phyloP scores from a whole-genome alignment of 2,888 invertebrate species.

The Ectropis crepuscularia region DNA sequence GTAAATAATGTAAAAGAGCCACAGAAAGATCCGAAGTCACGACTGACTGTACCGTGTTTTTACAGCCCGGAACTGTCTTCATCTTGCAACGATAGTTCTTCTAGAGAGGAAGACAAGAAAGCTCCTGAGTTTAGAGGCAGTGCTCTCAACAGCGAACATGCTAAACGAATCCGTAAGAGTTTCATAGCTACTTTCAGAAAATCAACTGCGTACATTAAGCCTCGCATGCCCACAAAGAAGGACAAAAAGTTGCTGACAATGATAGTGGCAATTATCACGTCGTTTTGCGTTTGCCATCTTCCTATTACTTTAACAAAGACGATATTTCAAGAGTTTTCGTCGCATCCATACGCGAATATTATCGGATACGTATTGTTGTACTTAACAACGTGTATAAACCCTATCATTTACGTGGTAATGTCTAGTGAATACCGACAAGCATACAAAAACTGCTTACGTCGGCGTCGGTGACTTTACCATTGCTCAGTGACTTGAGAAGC shows the following conservation, averaged over 20 bases:
- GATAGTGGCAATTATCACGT: conserved; percentile 95
- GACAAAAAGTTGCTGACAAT: conserved; percentile 91
- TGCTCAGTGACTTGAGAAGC: conserved; percentile 7
- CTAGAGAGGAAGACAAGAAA: conserved; percentile 65
- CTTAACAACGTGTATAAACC: conserved; percentile 94
- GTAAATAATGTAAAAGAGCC: conserved; percentile 40
- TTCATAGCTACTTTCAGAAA: conserved; percentile 65
- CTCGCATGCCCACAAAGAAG: conserved; percentile 89
- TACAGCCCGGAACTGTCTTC: conserved; percentile 61
- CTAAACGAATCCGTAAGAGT: conserved; percentile 55
- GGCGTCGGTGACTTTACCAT: conserved; percentile 39
- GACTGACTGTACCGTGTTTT: conserved; percentile 46
- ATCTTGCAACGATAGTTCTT: conserved; percentile 46
- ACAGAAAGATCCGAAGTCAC: conserved; percentile 30
- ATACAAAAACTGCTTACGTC: conserved; percentile 89
- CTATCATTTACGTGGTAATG: conserved; percentile 97
- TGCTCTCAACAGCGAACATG: conserved; percentile 51
- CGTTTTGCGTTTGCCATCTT: conserved; percentile 95
- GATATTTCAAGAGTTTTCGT: conserved; percentile 87
- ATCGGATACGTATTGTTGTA: conserved; percentile 93
- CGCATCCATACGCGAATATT: conserved; percentile 89
- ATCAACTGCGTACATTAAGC: conserved; percentile 68
- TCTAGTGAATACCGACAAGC: conserved; percentile 96
- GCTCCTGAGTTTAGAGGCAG: conserved; percentile 52
- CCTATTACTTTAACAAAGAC: conserved; percentile 95